phyloP scores from a whole-genome alignment of 2,797 vertebrate genomes.

The Xiphophorus birchmanni region DNA sequence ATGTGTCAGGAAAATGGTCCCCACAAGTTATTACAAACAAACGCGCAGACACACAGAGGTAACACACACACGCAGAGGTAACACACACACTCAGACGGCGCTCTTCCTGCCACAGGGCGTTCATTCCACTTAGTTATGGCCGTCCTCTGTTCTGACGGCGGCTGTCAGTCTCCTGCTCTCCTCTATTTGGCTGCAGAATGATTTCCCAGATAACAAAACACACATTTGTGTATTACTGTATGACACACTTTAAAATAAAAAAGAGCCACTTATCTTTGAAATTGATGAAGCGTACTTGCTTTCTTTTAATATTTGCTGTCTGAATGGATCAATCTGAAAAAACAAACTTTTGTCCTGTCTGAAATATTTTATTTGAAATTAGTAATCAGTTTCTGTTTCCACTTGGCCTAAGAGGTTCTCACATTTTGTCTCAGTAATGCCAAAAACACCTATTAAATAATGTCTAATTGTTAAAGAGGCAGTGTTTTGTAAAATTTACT shows the following conservation, averaged over 20 bases:
- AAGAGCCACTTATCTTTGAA: not conserved
- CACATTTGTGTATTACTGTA: not conserved
- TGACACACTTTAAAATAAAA: not conserved
- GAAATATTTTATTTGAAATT: not conserved
- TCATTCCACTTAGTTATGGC: slow-evolving; percentile 68
- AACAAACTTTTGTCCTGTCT: not conserved
- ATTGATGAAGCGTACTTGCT: not conserved
- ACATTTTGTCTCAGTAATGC: not conserved
- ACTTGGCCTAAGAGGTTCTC: not conserved
- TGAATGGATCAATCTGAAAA: not conserved
- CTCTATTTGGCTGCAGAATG: slow-evolving; percentile 41
- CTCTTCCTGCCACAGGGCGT: slow-evolving; percentile 48
- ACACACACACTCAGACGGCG: slow-evolving; percentile 2
- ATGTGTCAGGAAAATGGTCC: too few species aligned
- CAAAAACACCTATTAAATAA: not conserved
- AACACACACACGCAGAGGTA: slow-evolving; percentile 12
- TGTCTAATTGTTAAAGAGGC: not conserved
- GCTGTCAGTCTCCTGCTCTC: slow-evolving; percentile 61
- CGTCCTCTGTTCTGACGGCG: slow-evolving; percentile 63
- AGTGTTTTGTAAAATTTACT: too few species aligned
- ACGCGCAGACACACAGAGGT: slow-evolving; percentile 87
- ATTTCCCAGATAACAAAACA: slow-evolving; percentile 17
- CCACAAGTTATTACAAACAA: too few species aligned
- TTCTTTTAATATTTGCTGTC: not conserved
- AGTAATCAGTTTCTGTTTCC: not conserved